Evolutionary conservation across 1,140 invertebrate genomes (phyloP).

Genomic region (Maconellicoccus hirsutus): DNA sequence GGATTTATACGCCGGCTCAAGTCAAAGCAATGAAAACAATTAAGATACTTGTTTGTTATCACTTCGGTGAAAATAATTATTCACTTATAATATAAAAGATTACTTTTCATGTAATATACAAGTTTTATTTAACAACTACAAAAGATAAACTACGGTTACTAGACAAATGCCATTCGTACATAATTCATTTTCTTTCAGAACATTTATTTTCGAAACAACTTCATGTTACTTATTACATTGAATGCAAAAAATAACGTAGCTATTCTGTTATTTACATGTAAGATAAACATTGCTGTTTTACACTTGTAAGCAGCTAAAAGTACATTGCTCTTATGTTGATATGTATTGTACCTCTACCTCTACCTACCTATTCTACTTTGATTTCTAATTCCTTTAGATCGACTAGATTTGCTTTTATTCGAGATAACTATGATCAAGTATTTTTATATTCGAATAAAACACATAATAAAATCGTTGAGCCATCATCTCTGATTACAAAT

Average conservation of each 20-base stretch:
- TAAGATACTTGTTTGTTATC: neutral
- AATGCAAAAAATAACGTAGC: neutral
- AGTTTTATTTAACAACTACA: neutral
- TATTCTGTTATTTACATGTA: neutral
- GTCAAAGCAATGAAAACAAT: neutral
- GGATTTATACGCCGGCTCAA: neutral
- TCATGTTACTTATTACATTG: slow-evolving; percentile 4
- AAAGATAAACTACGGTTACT: neutral
- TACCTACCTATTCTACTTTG: too few relatives aligned
- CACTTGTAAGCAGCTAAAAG: neutral
- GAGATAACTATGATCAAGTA: too few relatives aligned
- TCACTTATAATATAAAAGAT: slow-evolving; percentile 10
- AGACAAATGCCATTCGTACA: neutral
- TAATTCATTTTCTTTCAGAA: neutral
- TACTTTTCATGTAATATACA: neutral
- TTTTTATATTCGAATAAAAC: too few relatives aligned
- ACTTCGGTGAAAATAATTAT: neutral
- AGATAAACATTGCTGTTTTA: neutral
- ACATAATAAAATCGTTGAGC: too few relatives aligned
- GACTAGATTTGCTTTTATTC: too few relatives aligned
- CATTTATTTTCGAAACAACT: slow-evolving; percentile 3
- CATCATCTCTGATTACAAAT: too few relatives aligned
- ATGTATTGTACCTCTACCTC: too few relatives aligned
- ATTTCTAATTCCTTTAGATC: too few relatives aligned
- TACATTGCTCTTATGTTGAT: too few relatives aligned